Conservation (phyloP, 2,797 vertebrate genomes). For the Kryptolebias ocellatus region DNA sequence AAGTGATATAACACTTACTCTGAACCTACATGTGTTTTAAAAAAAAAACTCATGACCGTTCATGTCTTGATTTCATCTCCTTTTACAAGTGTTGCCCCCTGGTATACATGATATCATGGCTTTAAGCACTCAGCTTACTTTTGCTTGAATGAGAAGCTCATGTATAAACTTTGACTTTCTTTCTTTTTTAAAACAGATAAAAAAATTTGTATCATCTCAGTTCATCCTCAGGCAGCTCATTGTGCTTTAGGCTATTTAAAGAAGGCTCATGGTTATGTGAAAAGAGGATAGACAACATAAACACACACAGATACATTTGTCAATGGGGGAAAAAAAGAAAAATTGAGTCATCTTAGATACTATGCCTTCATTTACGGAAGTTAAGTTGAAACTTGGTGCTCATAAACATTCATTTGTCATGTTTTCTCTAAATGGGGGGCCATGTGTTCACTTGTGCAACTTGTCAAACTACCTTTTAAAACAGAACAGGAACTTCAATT, state of each 20-base stretch:
- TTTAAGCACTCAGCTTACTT: conserved; percentile 10
- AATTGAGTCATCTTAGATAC: conserved; percentile 30
- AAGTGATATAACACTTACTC: not conserved
- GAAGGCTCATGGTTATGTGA: conserved; percentile 14
- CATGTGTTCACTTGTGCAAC: conserved; percentile 64
- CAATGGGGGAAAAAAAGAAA: conserved; percentile 11
- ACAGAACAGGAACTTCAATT: conserved; percentile 79
- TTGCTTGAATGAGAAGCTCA: conserved; percentile 5
- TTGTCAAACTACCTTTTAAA: conserved; percentile 70
- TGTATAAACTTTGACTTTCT: conserved; percentile 18
- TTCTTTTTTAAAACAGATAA: conserved; percentile 13
- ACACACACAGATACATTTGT: not conserved
- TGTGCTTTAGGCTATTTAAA: conserved; percentile 28
- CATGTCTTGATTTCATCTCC: not conserved
- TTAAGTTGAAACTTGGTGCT: conserved; percentile 47
- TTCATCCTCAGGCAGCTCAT: conserved; percentile 27
- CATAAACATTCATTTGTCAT: conserved; percentile 58
- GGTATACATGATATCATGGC: not conserved
- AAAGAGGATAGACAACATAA: conserved; percentile 4
- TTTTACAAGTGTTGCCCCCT: not conserved
- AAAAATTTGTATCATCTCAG: conserved; percentile 24
- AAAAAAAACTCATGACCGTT: not conserved
- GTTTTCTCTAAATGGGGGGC: conserved; percentile 46
- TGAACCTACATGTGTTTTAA: not conserved
- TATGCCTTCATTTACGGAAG: conserved; percentile 17